Evolutionary conservation across 2,888 invertebrate species (phyloP).

Genomic region (Steromphala cineraria): DNA sequence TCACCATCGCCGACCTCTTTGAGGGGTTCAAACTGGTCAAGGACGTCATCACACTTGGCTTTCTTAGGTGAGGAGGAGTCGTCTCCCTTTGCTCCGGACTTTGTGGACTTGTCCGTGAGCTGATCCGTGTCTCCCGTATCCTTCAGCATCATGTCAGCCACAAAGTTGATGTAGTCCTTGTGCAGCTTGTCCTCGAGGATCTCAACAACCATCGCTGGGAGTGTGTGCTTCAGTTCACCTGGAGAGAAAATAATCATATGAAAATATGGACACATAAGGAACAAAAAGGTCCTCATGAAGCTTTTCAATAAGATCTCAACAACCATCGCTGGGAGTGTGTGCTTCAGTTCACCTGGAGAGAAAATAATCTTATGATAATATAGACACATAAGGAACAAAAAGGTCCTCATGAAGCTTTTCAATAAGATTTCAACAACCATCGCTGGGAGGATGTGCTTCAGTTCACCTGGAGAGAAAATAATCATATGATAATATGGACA

Average conservation of each 20-base stretch:
- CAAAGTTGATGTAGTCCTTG: slow-evolving; percentile 63
- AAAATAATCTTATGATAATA: too few species aligned
- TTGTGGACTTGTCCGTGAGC: not conserved
- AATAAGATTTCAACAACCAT: slow-evolving; percentile 72
- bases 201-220: slow-evolving; percentile 70
- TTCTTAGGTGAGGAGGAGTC: not conserved
- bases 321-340: slow-evolving; percentile 68
- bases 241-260: not conserved
- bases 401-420: slow-evolving; percentile 67
- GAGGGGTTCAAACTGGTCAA: not conserved
- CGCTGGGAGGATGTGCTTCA: slow-evolving; percentile 64
- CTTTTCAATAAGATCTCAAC: slow-evolving; percentile 71
- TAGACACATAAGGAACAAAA: too few species aligned
- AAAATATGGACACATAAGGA: too few species aligned
- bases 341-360: slow-evolving; percentile 63
- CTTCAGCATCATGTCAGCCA: slow-evolving; percentile 58
- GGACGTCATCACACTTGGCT: not conserved
- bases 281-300: slow-evolving; percentile 66
- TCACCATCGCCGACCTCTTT: not conserved
- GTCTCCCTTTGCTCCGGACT: not conserved
- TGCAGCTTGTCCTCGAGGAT: slow-evolving; percentile 70
- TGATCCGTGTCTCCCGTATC: slow-evolving; percentile 2
- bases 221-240: slow-evolving; percentile 68
- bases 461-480: slow-evolving; percentile 54
- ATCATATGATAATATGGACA: too few species aligned